These are phyloP conservation scores for Geotrupes spiniger DNA, from an alignment of 2,888 invertebrate genomes.

Conservation along the genomic window DNA sequence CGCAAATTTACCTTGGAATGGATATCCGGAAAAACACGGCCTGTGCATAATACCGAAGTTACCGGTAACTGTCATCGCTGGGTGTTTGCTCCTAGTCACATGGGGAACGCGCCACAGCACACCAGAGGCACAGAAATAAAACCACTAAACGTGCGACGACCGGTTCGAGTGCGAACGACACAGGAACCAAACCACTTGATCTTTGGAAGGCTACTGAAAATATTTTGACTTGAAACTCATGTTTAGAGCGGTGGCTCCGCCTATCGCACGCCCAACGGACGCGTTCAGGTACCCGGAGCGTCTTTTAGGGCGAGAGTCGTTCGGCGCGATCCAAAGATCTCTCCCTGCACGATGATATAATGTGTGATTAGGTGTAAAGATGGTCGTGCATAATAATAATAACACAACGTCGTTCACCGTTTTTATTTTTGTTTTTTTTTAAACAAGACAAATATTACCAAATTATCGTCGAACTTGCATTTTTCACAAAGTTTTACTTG, in stretches of 20 bases:
- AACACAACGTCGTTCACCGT: no score
- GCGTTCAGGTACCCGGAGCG: not conserved
- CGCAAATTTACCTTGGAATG: conserved; percentile 49
- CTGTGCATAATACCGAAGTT: conserved; percentile 51
- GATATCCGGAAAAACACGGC: conserved; percentile 51
- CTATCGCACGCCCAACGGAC: conserved; percentile 29
- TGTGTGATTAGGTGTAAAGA: no score
- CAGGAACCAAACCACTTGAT: conserved; percentile 23
- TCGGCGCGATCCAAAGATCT: no score
- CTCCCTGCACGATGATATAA: no score
- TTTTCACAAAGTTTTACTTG: no score
- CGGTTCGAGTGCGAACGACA: conserved; percentile 7
- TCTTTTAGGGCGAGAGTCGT: no score
- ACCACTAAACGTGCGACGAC: conserved; percentile 3
- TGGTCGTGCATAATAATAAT: no score
- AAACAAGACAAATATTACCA: no score
- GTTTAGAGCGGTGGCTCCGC: conserved; percentile 30
- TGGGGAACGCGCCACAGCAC: no score
- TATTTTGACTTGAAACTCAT: conserved; percentile 35
- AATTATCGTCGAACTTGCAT: no score
- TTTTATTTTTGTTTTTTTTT: no score
- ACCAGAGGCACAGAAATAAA: not conserved
- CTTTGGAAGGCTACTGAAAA: conserved; percentile 34
- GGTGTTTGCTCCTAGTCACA: no score
- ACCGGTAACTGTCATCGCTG: conserved; percentile 47